Evolutionary conservation across 1,140 invertebrate species (phyloP).

Genomic region (Daktulosphaira vitifoliae): DNA sequence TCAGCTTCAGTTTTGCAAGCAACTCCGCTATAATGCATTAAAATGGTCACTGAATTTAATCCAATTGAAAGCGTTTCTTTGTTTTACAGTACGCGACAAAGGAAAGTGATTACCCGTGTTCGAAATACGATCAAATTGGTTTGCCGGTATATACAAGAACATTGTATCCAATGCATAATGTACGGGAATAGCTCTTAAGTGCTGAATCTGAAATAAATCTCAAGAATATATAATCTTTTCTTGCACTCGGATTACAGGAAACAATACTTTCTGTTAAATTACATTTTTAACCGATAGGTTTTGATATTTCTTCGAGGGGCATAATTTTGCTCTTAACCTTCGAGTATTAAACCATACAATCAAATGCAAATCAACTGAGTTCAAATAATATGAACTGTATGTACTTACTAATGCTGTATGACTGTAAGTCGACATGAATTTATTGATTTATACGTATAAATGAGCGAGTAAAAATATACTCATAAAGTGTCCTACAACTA

Average conservation of each 20-base stretch:
- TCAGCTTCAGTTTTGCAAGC: too few relatives aligned
- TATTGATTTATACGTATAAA: too few relatives aligned
- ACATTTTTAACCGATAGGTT: not conserved
- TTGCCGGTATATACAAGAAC: not conserved
- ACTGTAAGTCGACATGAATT: too few relatives aligned
- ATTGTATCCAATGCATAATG: not conserved
- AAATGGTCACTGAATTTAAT: conserved; percentile 19
- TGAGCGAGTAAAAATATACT: too few relatives aligned
- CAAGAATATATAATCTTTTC: conserved; percentile 2
- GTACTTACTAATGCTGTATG: too few relatives aligned
- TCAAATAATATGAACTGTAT: too few relatives aligned
- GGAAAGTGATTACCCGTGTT: conserved; percentile 32
- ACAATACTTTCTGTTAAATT: conserved; percentile 16
- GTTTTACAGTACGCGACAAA: not conserved
- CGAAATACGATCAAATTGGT: conserved; percentile 20
- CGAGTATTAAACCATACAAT: not conserved
- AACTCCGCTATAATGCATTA: conserved; percentile 12
- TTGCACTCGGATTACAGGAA: conserved; percentile 12
- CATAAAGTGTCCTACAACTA: too few relatives aligned
- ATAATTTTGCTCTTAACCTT: too few relatives aligned
- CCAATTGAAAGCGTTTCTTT: conserved; percentile 33
- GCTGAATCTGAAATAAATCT: conserved; percentile 13
- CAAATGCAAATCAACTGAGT: too few relatives aligned
- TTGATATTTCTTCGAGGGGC: not conserved
- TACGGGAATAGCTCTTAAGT: conserved; percentile 11